A percentile compares a stretch with the other conserved stretches of the same genome.
These are phyloP conservation scores for Electrona antarctica DNA, from an alignment of 2,113 vertebrate genomes.

Conservation along the genomic window DNA sequence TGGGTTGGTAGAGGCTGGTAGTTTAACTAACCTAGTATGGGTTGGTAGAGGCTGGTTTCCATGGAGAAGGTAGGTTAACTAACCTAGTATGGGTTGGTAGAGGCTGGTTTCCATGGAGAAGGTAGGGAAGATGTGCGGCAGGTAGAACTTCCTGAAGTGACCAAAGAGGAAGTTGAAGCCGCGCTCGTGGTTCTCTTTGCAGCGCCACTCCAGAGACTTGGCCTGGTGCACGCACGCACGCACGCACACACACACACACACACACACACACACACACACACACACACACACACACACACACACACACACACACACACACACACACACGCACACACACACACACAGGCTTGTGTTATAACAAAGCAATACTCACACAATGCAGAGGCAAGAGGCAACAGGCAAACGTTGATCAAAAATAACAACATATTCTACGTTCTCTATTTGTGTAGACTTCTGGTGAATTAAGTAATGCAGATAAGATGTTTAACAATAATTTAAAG, in stretches of 20 bases:
- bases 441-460: too few species aligned
- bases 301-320: slow-evolving; percentile 32
- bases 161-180: slow-evolving; percentile 98
- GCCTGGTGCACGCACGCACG: slow-evolving; percentile 81
- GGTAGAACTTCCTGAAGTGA: slow-evolving; percentile 98
- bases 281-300: slow-evolving; percentile 35
- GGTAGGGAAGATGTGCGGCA: slow-evolving; percentile 98
- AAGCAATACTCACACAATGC: slow-evolving; percentile 23
- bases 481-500: too few species aligned
- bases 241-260: slow-evolving; percentile 11
- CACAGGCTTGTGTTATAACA: slow-evolving; percentile 41
- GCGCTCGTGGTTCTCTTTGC: slow-evolving; percentile 97
- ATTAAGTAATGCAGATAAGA: too few species aligned
- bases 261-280: slow-evolving; percentile 6
- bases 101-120: slow-evolving; percentile 96
- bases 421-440: too few species aligned
- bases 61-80: too few species aligned
- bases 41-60: too few species aligned
- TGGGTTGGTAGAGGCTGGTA: too few species aligned
- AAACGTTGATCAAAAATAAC: too few species aligned
- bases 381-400: slow-evolving; percentile 14
- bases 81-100: slow-evolving; percentile 94
- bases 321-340: slow-evolving; percentile 16
- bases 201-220: slow-evolving; percentile 98
- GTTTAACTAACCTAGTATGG: too few species aligned